These are phyloP conservation scores for Allolobophora icterica DNA, from an alignment of 2,888 invertebrate species.

Conservation along the genomic window DNA sequence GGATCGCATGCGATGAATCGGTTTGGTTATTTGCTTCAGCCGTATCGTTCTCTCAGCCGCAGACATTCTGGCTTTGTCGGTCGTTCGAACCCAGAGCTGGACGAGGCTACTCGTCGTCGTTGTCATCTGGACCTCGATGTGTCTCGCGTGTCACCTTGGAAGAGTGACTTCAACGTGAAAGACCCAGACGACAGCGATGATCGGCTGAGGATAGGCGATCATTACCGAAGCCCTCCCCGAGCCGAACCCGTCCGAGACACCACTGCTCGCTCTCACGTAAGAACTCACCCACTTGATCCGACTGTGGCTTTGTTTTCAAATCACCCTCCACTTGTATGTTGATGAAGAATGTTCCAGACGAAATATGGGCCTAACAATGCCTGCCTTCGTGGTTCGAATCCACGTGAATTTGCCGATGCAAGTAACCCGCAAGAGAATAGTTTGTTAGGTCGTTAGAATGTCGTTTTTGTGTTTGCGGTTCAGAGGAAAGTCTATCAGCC, in stretches of 20 bases:
- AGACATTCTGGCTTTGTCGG: background rate
- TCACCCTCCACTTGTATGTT: background rate
- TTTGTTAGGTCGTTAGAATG: background rate
- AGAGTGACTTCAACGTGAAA: background rate
- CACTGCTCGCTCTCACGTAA: slow-evolving; percentile 9
- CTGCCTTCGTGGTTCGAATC: background rate
- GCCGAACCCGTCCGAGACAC: background rate
- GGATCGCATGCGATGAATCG: background rate
- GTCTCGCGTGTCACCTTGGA: background rate
- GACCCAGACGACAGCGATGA: background rate
- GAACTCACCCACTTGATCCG: background rate
- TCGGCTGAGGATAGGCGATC: background rate
- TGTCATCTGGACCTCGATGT: background rate
- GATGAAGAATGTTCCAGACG: background rate
- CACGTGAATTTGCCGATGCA: background rate
- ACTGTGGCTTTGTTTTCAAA: too few species aligned
- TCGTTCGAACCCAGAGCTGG: background rate
- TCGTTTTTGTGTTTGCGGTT: background rate
- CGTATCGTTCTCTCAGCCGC: slow-evolving; percentile 4
- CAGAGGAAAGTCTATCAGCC: background rate
- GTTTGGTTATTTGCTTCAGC: background rate
- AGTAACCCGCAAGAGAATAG: too few species aligned
- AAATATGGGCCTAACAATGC: background rate
- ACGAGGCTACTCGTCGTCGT: background rate
- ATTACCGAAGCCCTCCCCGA: background rate